Percentiles rank a stretch among this genome's conserved stretches.
Conservation (phyloP, 2,113 vertebrate species). For the Podiceps cristatus region DNA sequence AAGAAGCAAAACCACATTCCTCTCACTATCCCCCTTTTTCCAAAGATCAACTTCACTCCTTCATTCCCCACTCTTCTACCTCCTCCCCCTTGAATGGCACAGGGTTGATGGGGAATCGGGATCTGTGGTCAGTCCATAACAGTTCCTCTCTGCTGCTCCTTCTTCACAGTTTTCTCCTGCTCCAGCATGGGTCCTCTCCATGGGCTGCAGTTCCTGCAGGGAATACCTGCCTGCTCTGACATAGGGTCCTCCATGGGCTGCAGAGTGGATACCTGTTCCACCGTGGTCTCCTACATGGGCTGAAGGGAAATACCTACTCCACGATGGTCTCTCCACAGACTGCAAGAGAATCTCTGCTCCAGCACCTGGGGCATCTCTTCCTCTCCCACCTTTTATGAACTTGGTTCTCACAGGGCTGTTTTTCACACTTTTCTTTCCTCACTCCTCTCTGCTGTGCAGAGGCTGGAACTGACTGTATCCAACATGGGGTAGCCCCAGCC, state of each 20-base stretch:
- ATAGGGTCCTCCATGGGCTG: background rate
- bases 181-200: background rate
- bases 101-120: accelerated
- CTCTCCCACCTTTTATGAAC: background rate
- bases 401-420: background rate
- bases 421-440: background rate
- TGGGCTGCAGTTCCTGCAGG: background rate
- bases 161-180: background rate
- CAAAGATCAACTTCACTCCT: background rate
- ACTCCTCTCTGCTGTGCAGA: background rate
- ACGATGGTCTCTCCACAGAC: background rate
- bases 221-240: background rate
- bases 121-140: background rate
- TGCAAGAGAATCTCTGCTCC: background rate
- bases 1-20: background rate
- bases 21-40: background rate
- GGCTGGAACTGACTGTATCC: background rate
- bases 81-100: accelerated
- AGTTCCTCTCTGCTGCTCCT: background rate
- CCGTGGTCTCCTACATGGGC: background rate
- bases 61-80: background rate
- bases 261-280: background rate
- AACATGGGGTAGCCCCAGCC: background rate
- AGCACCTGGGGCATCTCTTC: background rate
- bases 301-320: background rate